These are phyloP conservation scores for Steromphala cineraria DNA, from an alignment of 2,888 invertebrate species.

Conservation along the genomic window DNA sequence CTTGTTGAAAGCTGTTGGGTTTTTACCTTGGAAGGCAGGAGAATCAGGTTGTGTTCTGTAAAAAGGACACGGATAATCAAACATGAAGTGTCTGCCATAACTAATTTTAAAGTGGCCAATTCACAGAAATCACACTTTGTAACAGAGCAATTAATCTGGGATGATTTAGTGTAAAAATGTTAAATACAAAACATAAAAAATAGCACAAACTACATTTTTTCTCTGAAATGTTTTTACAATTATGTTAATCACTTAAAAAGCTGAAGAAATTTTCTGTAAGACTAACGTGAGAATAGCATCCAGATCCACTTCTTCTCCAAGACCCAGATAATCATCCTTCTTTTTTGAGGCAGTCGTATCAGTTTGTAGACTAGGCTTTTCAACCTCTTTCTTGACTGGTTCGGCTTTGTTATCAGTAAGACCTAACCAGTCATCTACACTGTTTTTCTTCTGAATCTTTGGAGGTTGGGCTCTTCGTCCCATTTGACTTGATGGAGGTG, in stretches of 20 bases:
- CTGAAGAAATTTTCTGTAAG: too few species aligned
- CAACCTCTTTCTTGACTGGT: background rate
- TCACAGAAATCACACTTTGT: too few species aligned
- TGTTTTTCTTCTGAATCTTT: conserved; percentile 22
- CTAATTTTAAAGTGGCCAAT: too few species aligned
- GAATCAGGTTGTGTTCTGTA: conserved; percentile 47
- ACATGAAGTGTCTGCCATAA: too few species aligned
- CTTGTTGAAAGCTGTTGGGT: conserved; percentile 16
- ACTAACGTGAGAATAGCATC: conserved; percentile 48
- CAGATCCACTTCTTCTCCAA: conserved; percentile 56
- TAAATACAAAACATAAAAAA: too few species aligned
- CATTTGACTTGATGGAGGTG: conserved; percentile 74
- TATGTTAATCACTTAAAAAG: too few species aligned
- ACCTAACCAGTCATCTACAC: background rate
- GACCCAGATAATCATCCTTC: conserved; percentile 55
- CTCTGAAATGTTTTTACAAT: too few species aligned
- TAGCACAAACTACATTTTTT: too few species aligned
- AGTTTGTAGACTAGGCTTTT: background rate
- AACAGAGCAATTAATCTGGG: too few species aligned
- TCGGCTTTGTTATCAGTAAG: background rate
- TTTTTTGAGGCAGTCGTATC: background rate
- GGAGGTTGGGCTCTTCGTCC: conserved; percentile 23
- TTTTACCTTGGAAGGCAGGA: conserved; percentile 43
- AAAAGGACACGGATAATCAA: too few species aligned
- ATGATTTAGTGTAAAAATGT: too few species aligned